These are phyloP conservation scores for Astur gentilis DNA, from an alignment of 2,113 vertebrate species.

Conservation along the genomic window DNA sequence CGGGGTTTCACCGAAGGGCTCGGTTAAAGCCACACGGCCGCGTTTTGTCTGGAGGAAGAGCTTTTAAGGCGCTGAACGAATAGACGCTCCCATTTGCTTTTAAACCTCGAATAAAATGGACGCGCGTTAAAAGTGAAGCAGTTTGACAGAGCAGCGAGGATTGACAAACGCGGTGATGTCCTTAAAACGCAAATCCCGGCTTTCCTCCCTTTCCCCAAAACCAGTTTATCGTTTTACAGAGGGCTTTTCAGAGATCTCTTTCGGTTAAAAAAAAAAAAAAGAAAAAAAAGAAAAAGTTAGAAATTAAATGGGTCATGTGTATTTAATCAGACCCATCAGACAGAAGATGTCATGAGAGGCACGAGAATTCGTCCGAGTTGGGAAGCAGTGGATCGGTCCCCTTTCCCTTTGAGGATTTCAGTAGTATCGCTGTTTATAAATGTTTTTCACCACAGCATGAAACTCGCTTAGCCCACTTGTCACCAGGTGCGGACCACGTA, in stretches of 20 bases:
- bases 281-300: background rate
- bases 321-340: background rate
- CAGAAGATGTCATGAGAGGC: background rate
- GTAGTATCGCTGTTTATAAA: background rate
- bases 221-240: rapidly evolving
- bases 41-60: background rate
- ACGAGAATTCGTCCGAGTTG: rapidly evolving
- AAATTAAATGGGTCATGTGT: background rate
- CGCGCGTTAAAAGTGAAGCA: rapidly evolving
- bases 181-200: background rate
- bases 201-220: background rate
- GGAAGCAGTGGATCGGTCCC: background rate
- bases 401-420: background rate
- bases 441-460: background rate
- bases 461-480: background rate
- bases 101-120: background rate
- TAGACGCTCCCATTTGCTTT: background rate
- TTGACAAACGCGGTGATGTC: rapidly evolving
- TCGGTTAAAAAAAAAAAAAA: no score
- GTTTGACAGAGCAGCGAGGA: background rate
- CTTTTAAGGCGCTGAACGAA: background rate
- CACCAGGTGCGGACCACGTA: rapidly evolving
- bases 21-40: background rate
- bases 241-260: background rate
- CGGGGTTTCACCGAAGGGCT: background rate